phyloP scores from a whole-genome alignment of 1,140 invertebrate genomes.

The Panagrolaimus sp. region DNA sequence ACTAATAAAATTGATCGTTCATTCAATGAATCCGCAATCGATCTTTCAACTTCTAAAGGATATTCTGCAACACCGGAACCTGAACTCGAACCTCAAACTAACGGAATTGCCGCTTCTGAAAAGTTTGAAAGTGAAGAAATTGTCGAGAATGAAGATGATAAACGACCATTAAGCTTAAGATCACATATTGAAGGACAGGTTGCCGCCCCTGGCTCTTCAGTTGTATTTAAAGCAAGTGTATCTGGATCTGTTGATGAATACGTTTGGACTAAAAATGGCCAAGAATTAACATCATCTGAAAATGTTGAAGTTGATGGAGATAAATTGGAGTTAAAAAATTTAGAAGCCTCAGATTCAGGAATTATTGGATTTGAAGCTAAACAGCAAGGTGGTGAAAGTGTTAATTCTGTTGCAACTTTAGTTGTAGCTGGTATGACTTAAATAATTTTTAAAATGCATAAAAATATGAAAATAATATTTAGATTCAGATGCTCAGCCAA shows the following conservation, averaged over 20 bases:
- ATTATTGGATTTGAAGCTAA: constrained; percentile 92
- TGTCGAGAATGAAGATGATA: constrained; percentile 59
- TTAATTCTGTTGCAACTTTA: constrained; percentile 80
- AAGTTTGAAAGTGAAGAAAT: too few species aligned
- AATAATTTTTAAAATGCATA: constrained; percentile 61
- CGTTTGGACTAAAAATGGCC: constrained; percentile 89
- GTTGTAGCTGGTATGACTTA: constrained; percentile 67
- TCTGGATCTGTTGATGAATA: constrained; percentile 70
- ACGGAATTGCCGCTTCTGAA: background rate
- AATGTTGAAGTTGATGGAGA: constrained; percentile 65
- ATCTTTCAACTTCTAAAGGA: background rate
- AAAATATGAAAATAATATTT: constrained; percentile 55
- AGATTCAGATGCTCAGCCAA: constrained; percentile 68
- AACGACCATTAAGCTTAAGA: constrained; percentile 6
- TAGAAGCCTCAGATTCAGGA: constrained; percentile 72
- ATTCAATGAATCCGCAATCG: constrained; percentile 12
- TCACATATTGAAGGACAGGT: constrained; percentile 61
- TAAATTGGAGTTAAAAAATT: constrained; percentile 61
- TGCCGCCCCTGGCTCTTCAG: constrained; percentile 77
- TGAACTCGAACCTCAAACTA: background rate
- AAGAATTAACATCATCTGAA: constrained; percentile 89
- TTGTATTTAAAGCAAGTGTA: constrained; percentile 76
- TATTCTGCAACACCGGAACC: background rate
- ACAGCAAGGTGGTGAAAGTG: constrained; percentile 85
- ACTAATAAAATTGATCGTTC: background rate